Evolutionary conservation across 2,888 invertebrate genomes (phyloP).

Genomic region (Mylabris sibirica): DNA sequence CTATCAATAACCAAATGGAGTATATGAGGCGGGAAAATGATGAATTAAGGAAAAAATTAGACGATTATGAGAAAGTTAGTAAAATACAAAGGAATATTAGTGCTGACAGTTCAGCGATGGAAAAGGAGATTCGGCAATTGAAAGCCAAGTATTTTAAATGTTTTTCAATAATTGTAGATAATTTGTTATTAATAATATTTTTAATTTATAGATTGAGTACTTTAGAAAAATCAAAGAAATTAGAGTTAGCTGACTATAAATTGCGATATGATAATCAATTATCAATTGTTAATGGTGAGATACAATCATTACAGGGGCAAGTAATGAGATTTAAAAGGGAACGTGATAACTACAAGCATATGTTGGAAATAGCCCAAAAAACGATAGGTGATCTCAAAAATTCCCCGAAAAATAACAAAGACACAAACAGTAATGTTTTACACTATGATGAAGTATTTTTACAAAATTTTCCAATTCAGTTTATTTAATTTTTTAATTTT

Average conservation of each 20-base stretch:
- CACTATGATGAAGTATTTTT: constrained; percentile 77
- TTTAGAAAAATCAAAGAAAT: constrained; percentile 76
- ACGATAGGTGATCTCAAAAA: constrained; percentile 79
- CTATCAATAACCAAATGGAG: constrained; percentile 75
- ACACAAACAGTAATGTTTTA: constrained; percentile 70
- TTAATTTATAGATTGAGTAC: constrained; percentile 59
- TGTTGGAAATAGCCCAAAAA: constrained; percentile 87
- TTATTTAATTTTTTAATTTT: background rate
- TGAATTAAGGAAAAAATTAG: constrained; percentile 79
- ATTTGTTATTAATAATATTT: constrained; percentile 13
- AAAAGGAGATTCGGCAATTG: constrained; percentile 76
- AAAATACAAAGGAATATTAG: constrained; percentile 82
- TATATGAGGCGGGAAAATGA: constrained; percentile 80
- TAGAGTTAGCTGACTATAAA: constrained; percentile 82
- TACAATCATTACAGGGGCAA: constrained; percentile 82
- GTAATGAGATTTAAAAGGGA: constrained; percentile 84
- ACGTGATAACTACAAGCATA: constrained; percentile 87
- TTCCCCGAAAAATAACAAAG: constrained; percentile 63
- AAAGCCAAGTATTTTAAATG: constrained; percentile 65
- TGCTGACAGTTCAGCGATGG: constrained; percentile 77
- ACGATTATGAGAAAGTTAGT: constrained; percentile 84
- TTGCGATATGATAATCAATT: constrained; percentile 86
- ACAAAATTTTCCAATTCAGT: constrained; percentile 1
- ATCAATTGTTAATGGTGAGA: constrained; percentile 80
- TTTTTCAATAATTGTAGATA: background rate